phyloP scores from a whole-genome alignment of 30 jellyfish, hydroid and myxozoan genomes.

The Rhopilema esculentum region DNA sequence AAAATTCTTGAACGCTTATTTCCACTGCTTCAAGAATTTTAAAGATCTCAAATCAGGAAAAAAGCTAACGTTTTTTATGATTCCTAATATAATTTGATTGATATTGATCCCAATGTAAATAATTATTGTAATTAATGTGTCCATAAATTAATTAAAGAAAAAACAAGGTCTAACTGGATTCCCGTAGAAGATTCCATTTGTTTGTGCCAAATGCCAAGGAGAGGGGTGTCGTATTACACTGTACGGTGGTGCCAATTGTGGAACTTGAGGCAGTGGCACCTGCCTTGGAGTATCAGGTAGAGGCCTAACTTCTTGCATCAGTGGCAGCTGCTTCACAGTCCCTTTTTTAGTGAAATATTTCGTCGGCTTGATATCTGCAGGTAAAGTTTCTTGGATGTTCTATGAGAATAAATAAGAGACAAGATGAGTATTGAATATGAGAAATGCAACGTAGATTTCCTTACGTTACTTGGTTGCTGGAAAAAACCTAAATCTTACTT shows the following conservation, averaged over 20 bases:
- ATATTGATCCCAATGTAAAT: not conserved
- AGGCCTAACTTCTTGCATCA: slow-evolving; percentile 18
- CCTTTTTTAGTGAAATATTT: slow-evolving; percentile 60
- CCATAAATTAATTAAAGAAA: too few species aligned
- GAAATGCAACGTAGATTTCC: not conserved
- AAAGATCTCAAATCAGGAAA: not conserved
- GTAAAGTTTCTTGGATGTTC: slow-evolving; percentile 50
- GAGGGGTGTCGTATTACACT: slow-evolving; percentile 1
- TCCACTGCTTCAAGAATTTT: too few species aligned
- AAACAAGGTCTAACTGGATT: not conserved
- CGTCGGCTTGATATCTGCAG: slow-evolving; percentile 43
- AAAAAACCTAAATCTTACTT: too few species aligned
- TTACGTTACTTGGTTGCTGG: not conserved
- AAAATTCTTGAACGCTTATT: too few species aligned
- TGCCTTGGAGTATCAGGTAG: not conserved
- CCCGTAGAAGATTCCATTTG: not conserved
- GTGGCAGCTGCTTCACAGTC: slow-evolving; percentile 29
- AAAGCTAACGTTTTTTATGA: too few species aligned
- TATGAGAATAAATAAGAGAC: not conserved
- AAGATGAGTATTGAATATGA: not conserved
- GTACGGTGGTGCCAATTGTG: not conserved
- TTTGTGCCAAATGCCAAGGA: not conserved
- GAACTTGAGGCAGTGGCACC: not conserved
- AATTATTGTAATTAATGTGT: not conserved
- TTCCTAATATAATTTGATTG: not conserved